Evolutionary conservation across 2,113 vertebrate genomes (phyloP).

Genomic region (Chunga burmeisteri): DNA sequence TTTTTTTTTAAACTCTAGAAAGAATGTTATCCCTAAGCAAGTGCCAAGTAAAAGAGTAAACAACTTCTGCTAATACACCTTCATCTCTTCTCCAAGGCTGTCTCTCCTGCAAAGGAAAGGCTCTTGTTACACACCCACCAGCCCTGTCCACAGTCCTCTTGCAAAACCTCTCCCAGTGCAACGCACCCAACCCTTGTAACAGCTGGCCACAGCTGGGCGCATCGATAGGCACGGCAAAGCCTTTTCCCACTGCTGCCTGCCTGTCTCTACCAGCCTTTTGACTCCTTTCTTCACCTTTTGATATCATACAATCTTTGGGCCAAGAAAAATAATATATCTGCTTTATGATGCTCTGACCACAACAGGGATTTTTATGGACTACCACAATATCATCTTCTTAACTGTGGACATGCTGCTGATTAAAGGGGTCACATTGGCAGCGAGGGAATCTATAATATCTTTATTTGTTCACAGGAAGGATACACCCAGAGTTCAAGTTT

Average conservation of each 20-base stretch:
- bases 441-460: neutral
- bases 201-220: neutral
- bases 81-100: neutral
- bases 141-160: neutral
- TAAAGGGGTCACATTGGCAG: neutral
- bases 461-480: slow-evolving; percentile 6
- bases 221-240: neutral
- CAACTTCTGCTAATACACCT: neutral
- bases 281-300: neutral
- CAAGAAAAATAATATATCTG: neutral
- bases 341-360: neutral
- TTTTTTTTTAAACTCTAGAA: neutral
- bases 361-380: neutral
- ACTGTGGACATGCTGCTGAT: neutral
- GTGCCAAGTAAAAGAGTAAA: slow-evolving; percentile 48
- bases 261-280: neutral
- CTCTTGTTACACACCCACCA: neutral
- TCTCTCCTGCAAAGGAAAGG: neutral
- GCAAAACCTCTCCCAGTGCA: neutral
- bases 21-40: slow-evolving; percentile 31
- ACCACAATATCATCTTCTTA: neutral
- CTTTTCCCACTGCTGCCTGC: neutral
- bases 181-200: neutral
- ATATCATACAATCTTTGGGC: neutral
- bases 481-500: neutral